Conservation (phyloP, 2,797 vertebrate species). For the Halcyon chelicuti region DNA sequence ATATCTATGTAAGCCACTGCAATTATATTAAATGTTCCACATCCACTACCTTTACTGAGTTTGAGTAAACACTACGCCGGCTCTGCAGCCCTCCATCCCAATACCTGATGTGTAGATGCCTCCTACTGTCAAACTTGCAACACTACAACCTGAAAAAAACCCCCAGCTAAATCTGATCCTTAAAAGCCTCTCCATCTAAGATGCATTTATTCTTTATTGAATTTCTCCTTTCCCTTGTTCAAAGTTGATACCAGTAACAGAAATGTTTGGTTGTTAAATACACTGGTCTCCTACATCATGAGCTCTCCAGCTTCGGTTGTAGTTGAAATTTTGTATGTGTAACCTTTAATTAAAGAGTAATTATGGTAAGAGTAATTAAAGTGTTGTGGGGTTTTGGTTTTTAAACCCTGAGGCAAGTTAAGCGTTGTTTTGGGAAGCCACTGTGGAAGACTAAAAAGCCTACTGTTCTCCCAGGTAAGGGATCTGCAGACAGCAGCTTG, state of each 20-base stretch:
- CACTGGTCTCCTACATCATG: neutral
- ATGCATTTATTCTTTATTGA: fast-evolving
- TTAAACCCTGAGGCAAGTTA: neutral
- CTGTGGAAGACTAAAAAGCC: neutral
- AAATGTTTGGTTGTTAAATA: neutral
- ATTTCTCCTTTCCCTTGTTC: neutral
- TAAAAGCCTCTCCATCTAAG: neutral
- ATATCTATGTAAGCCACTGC: neutral
- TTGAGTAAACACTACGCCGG: neutral
- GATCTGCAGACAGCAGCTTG: neutral
- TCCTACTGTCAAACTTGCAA: conserved; percentile 60
- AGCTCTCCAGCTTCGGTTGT: neutral
- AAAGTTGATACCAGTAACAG: neutral
- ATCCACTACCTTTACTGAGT: neutral
- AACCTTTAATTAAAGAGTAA: neutral
- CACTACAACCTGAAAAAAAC: conserved; percentile 14
- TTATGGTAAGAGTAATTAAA: neutral
- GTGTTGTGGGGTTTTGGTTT: too few relatives aligned
- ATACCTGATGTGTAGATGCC: conserved; percentile 44
- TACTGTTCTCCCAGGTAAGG: neutral
- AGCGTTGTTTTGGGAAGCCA: neutral
- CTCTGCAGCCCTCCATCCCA: neutral
- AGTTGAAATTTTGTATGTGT: neutral
- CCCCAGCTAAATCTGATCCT: neutral
- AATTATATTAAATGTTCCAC: neutral